phyloP scores from a whole-genome alignment of 2,113 vertebrate genomes.

The Callaeas wilsoni region DNA sequence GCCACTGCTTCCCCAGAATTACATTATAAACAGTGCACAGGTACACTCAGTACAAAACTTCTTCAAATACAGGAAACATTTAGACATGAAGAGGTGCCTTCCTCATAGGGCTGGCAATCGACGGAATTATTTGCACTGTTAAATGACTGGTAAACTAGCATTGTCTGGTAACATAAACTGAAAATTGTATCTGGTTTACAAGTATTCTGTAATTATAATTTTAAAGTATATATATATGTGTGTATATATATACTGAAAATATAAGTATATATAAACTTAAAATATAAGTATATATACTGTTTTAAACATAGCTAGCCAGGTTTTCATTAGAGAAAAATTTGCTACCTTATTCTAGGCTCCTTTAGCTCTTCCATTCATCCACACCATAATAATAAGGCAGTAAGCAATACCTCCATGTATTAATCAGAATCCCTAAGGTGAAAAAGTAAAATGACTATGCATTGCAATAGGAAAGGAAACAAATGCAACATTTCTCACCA shows the following conservation, averaged over 20 bases:
- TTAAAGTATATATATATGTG: neutral
- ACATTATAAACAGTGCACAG: neutral
- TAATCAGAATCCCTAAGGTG: neutral
- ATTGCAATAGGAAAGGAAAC: neutral
- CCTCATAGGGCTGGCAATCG: neutral
- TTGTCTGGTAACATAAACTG: neutral
- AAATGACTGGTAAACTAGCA: neutral
- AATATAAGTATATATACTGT: neutral
- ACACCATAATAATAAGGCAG: neutral
- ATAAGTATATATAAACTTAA: no score
- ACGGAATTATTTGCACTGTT: neutral
- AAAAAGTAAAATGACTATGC: neutral
- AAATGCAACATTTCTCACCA: neutral
- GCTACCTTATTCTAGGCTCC: neutral
- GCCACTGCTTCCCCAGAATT: neutral
- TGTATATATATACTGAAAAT: neutral
- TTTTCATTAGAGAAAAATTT: neutral
- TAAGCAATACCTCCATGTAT: neutral
- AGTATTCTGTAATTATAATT: neutral
- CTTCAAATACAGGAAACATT: neutral
- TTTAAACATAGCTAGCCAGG: neutral
- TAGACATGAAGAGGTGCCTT: neutral
- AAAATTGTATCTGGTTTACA: neutral
- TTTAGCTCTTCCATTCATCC: neutral
- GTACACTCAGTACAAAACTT: neutral